A percentile compares a stretch with the other conserved stretches of the same genome.
These are phyloP conservation scores for Willowsia nigromaculata DNA, from an alignment of 2,888 invertebrate genomes.

Conservation along the genomic window DNA sequence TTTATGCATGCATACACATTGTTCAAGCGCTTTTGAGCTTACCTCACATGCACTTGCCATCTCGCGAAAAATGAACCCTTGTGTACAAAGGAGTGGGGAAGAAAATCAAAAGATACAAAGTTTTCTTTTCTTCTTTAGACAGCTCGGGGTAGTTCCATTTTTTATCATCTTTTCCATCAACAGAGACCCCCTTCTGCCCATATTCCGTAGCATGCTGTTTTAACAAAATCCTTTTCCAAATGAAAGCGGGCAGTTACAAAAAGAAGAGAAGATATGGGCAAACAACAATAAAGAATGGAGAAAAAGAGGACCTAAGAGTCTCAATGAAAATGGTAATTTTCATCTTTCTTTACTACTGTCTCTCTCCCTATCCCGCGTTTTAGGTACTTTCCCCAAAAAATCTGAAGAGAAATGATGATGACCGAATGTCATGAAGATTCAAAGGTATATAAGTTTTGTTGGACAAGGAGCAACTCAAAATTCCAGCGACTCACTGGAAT, in stretches of 20 bases:
- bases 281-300: neutral
- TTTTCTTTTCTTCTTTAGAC: neutral
- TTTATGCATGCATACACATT: neutral
- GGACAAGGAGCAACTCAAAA: neutral
- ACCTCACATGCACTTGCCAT: neutral
- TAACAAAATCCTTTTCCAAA: neutral
- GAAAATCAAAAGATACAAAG: neutral
- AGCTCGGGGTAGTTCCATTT: neutral
- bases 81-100: neutral
- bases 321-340: slow-evolving; percentile 65
- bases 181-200: neutral
- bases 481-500: slow-evolving; percentile 49
- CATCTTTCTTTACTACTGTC: slow-evolving; percentile 32
- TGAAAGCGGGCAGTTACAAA: neutral
- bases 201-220: slow-evolving; percentile 7
- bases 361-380: neutral
- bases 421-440: slow-evolving; percentile 59
- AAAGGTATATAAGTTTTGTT: slow-evolving; percentile 26
- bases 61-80: slow-evolving; percentile 6
- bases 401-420: slow-evolving; percentile 47
- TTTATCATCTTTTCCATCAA: slow-evolving; percentile 18
- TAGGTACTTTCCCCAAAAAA: slow-evolving; percentile 46
- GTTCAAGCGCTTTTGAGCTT: neutral
- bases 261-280: slow-evolving; percentile 6
- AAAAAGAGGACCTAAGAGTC: neutral